phyloP scores from a whole-genome alignment of 2,113 vertebrate genomes.

The Platichthys flesus region DNA sequence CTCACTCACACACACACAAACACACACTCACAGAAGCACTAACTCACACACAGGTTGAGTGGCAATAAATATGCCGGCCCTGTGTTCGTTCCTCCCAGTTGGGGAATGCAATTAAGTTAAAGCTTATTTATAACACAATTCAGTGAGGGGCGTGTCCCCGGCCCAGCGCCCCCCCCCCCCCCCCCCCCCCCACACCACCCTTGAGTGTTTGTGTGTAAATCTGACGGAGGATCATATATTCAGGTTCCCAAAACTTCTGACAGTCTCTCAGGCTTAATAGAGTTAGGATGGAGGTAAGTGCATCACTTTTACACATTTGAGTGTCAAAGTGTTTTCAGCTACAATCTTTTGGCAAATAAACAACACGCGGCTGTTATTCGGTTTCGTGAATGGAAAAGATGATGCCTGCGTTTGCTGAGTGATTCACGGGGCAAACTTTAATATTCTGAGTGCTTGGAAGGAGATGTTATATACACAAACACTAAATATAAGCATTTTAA shows the following conservation, averaged over 20 bases:
- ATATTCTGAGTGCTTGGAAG: not conserved
- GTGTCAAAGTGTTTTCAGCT: constrained; percentile 9
- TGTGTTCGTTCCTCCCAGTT: constrained; percentile 59
- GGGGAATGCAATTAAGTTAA: constrained; percentile 71
- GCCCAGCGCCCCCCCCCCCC: constrained; percentile 4
- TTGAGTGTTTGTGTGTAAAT: constrained; percentile 58
- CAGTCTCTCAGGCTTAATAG: constrained; percentile 44
- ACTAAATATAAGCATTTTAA: not conserved
- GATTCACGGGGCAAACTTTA: constrained; percentile 1
- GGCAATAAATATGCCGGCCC: constrained; percentile 65
- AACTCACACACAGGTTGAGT: constrained; percentile 34
- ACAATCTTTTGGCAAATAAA: constrained; percentile 17
- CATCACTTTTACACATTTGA: constrained; percentile 41
- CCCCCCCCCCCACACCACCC: not conserved
- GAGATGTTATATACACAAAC: too few relatives aligned
- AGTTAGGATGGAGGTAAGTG: constrained; percentile 35
- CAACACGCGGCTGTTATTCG: not conserved
- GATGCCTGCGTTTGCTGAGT: too few relatives aligned
- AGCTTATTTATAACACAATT: constrained; percentile 72
- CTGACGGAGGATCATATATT: constrained; percentile 47
- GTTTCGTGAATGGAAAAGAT: not conserved
- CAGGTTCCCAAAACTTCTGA: constrained; percentile 44
- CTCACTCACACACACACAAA: constrained; percentile 11
- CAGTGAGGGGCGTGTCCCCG: constrained; percentile 47
- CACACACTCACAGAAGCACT: constrained; percentile 18